Conservation (phyloP, 1,140 invertebrate species). For the Diorhabda carinulata region DNA sequence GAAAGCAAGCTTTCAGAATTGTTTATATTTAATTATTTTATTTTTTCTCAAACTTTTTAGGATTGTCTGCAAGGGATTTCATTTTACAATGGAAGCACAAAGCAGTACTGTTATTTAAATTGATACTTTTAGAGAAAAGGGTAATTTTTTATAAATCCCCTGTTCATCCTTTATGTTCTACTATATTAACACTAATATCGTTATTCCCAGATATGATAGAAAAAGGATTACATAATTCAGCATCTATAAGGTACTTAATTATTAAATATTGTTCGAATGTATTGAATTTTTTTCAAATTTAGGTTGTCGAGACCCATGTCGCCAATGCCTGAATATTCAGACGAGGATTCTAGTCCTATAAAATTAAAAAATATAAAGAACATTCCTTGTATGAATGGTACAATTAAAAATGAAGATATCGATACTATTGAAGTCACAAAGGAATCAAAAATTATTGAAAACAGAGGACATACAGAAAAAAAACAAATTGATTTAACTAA, state of each 20-base stretch:
- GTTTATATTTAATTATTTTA: not conserved
- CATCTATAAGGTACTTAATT: conserved; percentile 67
- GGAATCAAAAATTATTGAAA: conserved; percentile 8
- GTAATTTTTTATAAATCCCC: conserved; percentile 92
- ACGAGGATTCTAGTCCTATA: conserved; percentile 47
- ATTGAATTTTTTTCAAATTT: conserved; percentile 34
- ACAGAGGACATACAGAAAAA: not conserved
- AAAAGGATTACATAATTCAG: conserved; percentile 78
- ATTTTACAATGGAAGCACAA: conserved; percentile 88
- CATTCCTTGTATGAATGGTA: not conserved
- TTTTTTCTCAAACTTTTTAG: conserved; percentile 50
- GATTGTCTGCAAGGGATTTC: conserved; percentile 74
- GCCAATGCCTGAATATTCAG: conserved; percentile 65
- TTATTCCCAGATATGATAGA: conserved; percentile 87
- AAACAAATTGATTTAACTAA: conserved; percentile 13
- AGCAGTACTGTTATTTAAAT: conserved; percentile 88
- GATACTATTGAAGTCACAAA: conserved; percentile 17
- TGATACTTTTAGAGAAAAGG: conserved; percentile 84
- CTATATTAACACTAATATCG: conserved; percentile 85
- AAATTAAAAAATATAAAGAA: conserved; percentile 18
- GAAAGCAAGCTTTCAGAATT: not conserved
- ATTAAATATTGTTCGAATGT: not conserved
- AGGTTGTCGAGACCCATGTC: conserved; percentile 75
- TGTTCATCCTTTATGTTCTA: conserved; percentile 81
- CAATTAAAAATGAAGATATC: conserved; percentile 7